Evolutionary conservation across 35 echinoderm and acorn worm species (phyloP).

Genomic region (Heliocidaris erythrogramma): DNA sequence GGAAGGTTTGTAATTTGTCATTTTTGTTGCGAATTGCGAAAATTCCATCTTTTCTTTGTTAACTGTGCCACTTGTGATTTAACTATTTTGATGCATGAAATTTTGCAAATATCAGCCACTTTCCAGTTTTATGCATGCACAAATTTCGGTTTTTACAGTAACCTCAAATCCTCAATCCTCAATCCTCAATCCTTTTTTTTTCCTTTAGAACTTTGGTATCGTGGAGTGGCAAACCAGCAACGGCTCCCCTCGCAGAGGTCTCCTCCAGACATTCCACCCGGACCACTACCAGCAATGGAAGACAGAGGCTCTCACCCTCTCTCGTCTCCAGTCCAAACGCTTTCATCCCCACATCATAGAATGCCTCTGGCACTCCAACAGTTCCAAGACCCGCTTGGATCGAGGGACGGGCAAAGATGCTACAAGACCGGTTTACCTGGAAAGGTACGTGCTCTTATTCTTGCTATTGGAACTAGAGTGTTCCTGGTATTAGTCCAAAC

Average conservation of each 20-base stretch:
- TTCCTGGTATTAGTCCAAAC: constrained; percentile 46
- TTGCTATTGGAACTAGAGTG: neutral
- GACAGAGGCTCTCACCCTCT: constrained; percentile 60
- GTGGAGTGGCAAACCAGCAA: constrained; percentile 83
- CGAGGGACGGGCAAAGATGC: constrained; percentile 36
- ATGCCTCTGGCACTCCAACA: constrained; percentile 81
- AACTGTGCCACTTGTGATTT: too few relatives aligned
- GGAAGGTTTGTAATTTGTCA: too few relatives aligned
- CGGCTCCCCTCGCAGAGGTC: constrained; percentile 75
- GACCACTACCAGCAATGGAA: constrained; percentile 68
- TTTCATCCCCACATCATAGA: constrained; percentile 81
- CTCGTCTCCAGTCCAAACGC: constrained; percentile 58
- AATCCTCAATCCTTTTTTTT: neutral
- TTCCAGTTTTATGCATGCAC: too few relatives aligned
- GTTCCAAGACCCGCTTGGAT: constrained; percentile 65
- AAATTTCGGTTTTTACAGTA: too few relatives aligned
- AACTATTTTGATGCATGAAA: too few relatives aligned
- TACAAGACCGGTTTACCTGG: neutral
- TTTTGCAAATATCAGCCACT: too few relatives aligned
- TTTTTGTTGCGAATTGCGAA: too few relatives aligned
- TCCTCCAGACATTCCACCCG: constrained; percentile 73
- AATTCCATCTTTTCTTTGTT: too few relatives aligned
- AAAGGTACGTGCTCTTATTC: neutral
- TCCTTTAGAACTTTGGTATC: constrained; percentile 76
- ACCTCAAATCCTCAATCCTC: too few relatives aligned